Percentiles rank a stretch among this genome's conserved stretches.
phyloP scores from a whole-genome alignment of 2,113 vertebrate species.

The Dipodomys ordii region DNA sequence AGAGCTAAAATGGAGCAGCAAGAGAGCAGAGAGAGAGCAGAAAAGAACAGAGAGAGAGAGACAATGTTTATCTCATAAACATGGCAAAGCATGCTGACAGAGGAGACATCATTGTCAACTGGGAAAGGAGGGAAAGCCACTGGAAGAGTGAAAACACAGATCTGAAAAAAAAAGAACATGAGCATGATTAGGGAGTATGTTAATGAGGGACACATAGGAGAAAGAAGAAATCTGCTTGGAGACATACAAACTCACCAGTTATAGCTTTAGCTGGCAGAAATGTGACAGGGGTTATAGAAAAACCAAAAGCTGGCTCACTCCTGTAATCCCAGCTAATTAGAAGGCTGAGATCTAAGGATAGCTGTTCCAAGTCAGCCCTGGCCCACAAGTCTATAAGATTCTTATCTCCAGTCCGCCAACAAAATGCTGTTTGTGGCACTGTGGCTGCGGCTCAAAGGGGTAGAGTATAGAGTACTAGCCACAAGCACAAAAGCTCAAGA shows the following conservation, averaged over 20 bases:
- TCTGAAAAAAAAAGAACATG: constrained; percentile 90
- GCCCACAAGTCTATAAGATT: no score
- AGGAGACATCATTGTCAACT: constrained; percentile 86
- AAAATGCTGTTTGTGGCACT: no score
- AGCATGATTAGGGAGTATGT: constrained; percentile 78
- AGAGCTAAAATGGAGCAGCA: no score
- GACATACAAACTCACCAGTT: constrained; percentile 70
- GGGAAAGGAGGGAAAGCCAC: constrained; percentile 78
- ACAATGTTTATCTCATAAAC: not conserved
- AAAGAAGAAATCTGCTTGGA: constrained; percentile 68
- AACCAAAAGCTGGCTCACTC: not conserved
- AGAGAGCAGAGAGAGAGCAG: no score
- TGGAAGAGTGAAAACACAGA: constrained; percentile 84
- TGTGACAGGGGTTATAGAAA: constrained; percentile 73
- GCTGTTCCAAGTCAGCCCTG: no score
- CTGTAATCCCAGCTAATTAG: no score
- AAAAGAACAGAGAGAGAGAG: no score
- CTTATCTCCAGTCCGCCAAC: no score
- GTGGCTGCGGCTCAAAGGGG: no score
- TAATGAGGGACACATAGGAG: constrained; percentile 37
- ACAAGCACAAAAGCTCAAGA: no score
- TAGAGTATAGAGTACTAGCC: no score
- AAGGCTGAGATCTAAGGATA: no score
- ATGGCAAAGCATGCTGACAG: constrained; percentile 80
- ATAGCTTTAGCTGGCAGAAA: constrained; percentile 72